Evolutionary conservation across 2,888 invertebrate species (phyloP).

Genomic region (Frankliniella fusca): DNA sequence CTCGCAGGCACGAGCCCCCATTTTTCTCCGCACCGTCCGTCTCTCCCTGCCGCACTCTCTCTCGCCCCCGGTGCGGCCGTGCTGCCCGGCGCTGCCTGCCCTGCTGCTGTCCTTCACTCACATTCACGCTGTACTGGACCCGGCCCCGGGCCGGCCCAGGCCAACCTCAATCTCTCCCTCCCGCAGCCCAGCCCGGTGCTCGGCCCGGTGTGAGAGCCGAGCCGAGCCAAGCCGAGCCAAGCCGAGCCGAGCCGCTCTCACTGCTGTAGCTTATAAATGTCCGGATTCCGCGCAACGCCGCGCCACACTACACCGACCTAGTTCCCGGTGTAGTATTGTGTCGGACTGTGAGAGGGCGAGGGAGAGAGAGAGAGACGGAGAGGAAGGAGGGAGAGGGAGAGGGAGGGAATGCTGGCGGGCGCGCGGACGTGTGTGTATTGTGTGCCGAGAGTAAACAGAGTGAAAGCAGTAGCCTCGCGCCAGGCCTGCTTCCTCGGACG

Average conservation of each 20-base stretch:
- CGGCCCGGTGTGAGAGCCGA: neutral
- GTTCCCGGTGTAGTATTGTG: neutral
- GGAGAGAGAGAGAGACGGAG: too few species aligned
- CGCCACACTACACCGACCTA: neutral
- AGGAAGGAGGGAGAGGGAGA: too few species aligned
- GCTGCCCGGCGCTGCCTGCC: too few species aligned
- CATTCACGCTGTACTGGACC: neutral
- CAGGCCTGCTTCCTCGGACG: too few species aligned
- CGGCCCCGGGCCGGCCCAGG: neutral
- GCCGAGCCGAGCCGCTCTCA: too few species aligned
- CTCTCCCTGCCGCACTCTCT: neutral
- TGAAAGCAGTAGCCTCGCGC: neutral
- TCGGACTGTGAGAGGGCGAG: too few species aligned
- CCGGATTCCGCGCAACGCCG: neutral
- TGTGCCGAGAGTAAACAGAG: neutral
- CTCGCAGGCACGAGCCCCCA: slow-evolving; percentile 6
- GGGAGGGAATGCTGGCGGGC: neutral
- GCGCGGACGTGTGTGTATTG: neutral
- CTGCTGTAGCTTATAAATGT: neutral
- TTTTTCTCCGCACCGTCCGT: slow-evolving; percentile 1
- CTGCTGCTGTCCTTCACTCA: neutral
- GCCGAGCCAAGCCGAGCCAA: too few species aligned
- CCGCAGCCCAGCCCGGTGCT: neutral
- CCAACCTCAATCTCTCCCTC: neutral
- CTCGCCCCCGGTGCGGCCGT: neutral